Evolutionary conservation across 1,140 invertebrate genomes (phyloP).

Genomic region (Drosophila yakuba): DNA sequence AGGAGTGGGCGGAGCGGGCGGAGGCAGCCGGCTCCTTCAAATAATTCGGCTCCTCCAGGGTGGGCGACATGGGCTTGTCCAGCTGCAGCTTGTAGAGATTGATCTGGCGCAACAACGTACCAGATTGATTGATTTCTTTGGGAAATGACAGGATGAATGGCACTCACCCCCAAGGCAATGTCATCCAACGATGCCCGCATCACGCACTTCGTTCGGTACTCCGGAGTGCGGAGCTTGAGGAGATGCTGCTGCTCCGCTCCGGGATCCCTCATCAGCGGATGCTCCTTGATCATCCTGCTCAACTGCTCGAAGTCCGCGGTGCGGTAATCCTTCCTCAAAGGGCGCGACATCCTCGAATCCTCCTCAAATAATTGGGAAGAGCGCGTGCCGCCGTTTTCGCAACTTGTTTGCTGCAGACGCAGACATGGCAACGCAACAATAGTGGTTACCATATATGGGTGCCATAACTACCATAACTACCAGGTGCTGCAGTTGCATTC

Average conservation of each 20-base stretch:
- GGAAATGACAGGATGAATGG: neutral
- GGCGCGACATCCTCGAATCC: constrained; percentile 40
- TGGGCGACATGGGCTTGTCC: constrained; percentile 17
- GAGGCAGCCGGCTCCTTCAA: neutral
- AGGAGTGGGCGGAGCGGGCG: constrained; percentile 20
- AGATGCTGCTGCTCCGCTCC: constrained; percentile 37
- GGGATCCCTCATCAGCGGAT: constrained; percentile 56
- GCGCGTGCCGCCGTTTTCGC: constrained; percentile 14
- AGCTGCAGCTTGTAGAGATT: constrained; percentile 66
- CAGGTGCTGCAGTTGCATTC: constrained; percentile 14
- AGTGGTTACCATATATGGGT: constrained; percentile 9
- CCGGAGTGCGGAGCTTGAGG: constrained; percentile 59
- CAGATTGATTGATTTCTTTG: neutral
- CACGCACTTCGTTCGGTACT: constrained; percentile 74
- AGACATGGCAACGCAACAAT: constrained; percentile 48
- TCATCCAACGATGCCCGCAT: constrained; percentile 74
- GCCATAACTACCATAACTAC: constrained; percentile 56
- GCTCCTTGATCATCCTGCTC: constrained; percentile 47
- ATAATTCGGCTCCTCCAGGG: neutral
- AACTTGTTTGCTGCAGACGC: constrained; percentile 15
- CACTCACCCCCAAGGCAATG: constrained; percentile 71
- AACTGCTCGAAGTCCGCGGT: constrained; percentile 63
- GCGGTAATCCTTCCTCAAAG: constrained; percentile 63
- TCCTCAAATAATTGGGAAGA: neutral
- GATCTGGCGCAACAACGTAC: constrained; percentile 30